phyloP scores from a whole-genome alignment of 2,113 vertebrate genomes.

The Macrotis lagotis region DNA sequence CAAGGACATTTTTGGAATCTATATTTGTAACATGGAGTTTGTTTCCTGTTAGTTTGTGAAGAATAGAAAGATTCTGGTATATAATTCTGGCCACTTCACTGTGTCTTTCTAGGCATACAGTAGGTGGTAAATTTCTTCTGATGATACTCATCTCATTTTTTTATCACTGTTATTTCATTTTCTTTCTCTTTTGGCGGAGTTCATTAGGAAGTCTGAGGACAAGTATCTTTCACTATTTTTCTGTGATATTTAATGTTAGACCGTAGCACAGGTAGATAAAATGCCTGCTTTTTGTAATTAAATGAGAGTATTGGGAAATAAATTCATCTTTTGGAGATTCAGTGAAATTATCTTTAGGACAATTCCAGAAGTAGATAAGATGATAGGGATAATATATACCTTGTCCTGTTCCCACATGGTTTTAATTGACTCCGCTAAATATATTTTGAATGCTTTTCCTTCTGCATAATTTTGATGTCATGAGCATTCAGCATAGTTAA shows the following conservation, averaged over 20 bases:
- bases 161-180: background rate
- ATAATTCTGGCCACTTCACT: background rate
- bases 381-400: background rate
- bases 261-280: background rate
- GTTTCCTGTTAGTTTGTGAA: background rate
- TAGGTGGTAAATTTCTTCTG: background rate
- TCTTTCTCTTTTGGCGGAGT: background rate
- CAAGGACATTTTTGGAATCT: background rate
- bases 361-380: background rate
- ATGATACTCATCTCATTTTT: background rate
- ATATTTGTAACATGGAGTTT: background rate
- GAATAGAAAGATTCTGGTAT: background rate
- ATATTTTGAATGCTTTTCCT: background rate
- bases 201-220: background rate
- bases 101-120: background rate
- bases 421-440: background rate
- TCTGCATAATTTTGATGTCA: background rate
- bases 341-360: background rate
- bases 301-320: background rate
- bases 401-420: background rate
- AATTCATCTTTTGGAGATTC: background rate
- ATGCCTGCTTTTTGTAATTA: background rate
- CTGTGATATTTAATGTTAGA: background rate
- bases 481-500: background rate
- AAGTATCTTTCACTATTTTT: background rate